Conservation (phyloP, 2,113 vertebrate genomes). For the Dipodomys stephensi region DNA sequence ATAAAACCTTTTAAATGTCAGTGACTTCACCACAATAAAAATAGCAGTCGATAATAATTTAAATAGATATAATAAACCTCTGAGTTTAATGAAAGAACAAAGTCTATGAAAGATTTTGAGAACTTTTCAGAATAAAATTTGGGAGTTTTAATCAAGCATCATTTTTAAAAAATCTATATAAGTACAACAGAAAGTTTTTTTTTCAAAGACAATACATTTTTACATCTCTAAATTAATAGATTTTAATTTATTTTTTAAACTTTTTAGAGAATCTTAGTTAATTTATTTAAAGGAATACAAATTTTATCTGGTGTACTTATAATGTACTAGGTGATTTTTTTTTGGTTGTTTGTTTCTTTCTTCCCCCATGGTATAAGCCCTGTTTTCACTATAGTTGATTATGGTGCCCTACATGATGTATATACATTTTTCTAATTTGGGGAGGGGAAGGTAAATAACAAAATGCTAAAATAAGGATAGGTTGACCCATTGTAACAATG, state of each 20-base stretch:
- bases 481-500: no score
- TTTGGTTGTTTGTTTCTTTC: no score
- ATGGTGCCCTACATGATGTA: no score
- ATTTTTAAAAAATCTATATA: neutral
- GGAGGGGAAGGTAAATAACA: no score
- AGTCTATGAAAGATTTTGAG: slow-evolving; percentile 23
- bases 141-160: neutral
- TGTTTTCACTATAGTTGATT: no score
- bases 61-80: neutral
- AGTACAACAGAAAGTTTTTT: neutral
- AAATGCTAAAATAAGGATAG: no score
- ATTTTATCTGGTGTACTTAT: no score
- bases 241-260: neutral
- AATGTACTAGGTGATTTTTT: no score
- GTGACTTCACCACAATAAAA: neutral
- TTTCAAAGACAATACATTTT: neutral
- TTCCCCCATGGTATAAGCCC: no score
- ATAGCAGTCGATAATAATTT: neutral
- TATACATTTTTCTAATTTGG: no score
- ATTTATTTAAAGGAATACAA: slow-evolving; percentile 36
- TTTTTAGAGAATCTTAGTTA: slow-evolving; percentile 25
- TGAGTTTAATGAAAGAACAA: neutral
- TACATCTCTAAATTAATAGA: neutral
- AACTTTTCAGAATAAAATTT: slow-evolving; percentile 31
- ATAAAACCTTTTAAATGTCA: neutral